Base-by-base conservation (phyloP, 1,140 invertebrate species). In the Grapholita molesta region DNA sequence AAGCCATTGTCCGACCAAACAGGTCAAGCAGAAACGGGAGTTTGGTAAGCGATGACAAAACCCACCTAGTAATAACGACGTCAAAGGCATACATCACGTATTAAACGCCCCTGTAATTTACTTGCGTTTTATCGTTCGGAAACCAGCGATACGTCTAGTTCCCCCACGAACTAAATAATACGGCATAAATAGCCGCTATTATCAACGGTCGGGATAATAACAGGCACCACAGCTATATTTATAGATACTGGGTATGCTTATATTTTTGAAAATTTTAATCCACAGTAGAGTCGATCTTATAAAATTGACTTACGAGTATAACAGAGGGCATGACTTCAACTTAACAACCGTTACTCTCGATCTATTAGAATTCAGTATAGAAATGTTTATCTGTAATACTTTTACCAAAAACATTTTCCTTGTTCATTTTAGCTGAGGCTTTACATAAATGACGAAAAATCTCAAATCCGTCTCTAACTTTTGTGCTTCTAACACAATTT, bases 101-200 rank as follows among this genome's bases (percentile, higher is more conserved):
- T 69, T 69, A 64, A 64, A 38, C 57, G 21, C 67, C 67, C 67
- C 71, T 66, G 77, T 74, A 75, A 78, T 77, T 80, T 74, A 67
- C 42, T 64, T 64, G 64, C 74, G 70, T 74, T 84, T 79, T 80
- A 84, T 82, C 67, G 76, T 73, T 76, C 53, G 78, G 74, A 79
- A 84, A 74, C 65, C 33, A 24, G 55, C 67, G 75, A 77, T 77
- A 70, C 67, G 57, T 24, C 38, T 15, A 12, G 64, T 70, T 65
- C 55, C 42, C 67, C 52, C 68, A 32, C 38, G 30, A 55, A 21
- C 70, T 38, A 71, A 69, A 72, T 69, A 72, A 72, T 18, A 57
- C 33, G 48, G 65, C 66, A 70, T 70, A 70, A 67, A 70, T 70
- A 70, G 48, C 69, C n/a, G 65, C 69, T 42, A 70, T 70, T 70